Evolutionary conservation across 1,140 invertebrate species (phyloP), one percentile per base, ranked within the genome.

Genomic region (Cherax quadricarinatus): DNA sequence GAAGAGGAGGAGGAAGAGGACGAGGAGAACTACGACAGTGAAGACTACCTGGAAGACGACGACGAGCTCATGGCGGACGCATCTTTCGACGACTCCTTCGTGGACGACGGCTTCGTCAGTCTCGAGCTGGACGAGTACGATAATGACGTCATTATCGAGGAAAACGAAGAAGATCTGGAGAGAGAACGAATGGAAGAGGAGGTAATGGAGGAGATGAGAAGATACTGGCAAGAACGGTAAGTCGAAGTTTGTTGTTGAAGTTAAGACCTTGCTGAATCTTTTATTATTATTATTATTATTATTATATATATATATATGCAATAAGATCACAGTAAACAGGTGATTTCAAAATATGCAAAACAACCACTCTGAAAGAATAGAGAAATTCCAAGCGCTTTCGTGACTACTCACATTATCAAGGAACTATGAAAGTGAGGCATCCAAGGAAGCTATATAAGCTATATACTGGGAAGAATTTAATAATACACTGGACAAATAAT

Each of bases 41-140:
- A 86, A 62, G 60, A 73, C 14, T 89, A 86, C 18, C 53, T 86
- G 14, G 89, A 60, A 1, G 83, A 91, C 57, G 89, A 91, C 9
- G 83, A 86, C 30, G 89, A 91, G 57, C 16, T 79, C 48, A 80
- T 91, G 73, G 30, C 66, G 0, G 89, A 91, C 51, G 89, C 21
- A 9, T 91, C 89, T 1, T 86, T 91, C 24, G 89, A 91, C 48
- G 89, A 91, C 16, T 91, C 89, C 0, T 91, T 91, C 78, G 89
- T 91, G 73, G 89, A 91, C 18, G 89, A 91, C 60, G 89, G 89
- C 1, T 91, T 91, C 83, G 89, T 91, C 30, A 91, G 89, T n/a
- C 75, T 91, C 3, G 89, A 91, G 48, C 51, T 91, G 57, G 89
- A 91, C 16, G 89, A 91, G 51, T 91, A 86, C 75, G 89, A 91